Conservation (phyloP, 1,140 invertebrate genomes). For the Heliconius congener region DNA sequence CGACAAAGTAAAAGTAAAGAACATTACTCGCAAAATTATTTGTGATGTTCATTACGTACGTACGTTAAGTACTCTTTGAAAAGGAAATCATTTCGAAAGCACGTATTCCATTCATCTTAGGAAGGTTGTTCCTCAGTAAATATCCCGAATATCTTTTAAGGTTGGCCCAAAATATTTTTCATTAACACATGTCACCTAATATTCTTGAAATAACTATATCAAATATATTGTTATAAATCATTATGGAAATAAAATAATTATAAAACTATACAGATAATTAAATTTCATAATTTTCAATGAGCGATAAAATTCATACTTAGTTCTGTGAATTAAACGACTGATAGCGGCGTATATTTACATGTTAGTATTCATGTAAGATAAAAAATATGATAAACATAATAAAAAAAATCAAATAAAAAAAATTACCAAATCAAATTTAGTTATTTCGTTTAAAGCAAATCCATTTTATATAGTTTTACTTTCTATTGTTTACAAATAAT, state of each 20-base stretch:
- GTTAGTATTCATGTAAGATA: no score
- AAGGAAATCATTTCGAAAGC: constrained; percentile 19
- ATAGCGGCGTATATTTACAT: neutral
- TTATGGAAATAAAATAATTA: neutral
- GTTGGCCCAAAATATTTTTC: constrained; percentile 35
- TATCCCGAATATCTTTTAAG: constrained; percentile 35
- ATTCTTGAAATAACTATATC: neutral
- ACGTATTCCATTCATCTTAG: constrained; percentile 22
- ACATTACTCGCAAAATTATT: neutral
- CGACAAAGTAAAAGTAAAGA: neutral
- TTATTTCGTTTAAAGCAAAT: no score
- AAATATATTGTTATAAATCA: no score
- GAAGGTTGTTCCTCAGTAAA: constrained; percentile 32
- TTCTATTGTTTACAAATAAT: neutral
- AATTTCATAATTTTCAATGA: neutral
- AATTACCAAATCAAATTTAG: neutral
- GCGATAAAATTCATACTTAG: neutral
- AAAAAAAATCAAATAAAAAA: neutral
- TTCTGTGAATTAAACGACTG: neutral
- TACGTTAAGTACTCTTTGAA: neutral
- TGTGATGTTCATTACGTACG: neutral
- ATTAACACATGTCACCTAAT: constrained; percentile 31
- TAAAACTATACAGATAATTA: neutral
- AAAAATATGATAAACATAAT: neutral
- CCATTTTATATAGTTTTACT: neutral